Percentiles rank a stretch among this genome's conserved stretches.
These are phyloP conservation scores for Hypotaenidia philippensis DNA, from an alignment of 2,797 vertebrate genomes.

Conservation along the genomic window DNA sequence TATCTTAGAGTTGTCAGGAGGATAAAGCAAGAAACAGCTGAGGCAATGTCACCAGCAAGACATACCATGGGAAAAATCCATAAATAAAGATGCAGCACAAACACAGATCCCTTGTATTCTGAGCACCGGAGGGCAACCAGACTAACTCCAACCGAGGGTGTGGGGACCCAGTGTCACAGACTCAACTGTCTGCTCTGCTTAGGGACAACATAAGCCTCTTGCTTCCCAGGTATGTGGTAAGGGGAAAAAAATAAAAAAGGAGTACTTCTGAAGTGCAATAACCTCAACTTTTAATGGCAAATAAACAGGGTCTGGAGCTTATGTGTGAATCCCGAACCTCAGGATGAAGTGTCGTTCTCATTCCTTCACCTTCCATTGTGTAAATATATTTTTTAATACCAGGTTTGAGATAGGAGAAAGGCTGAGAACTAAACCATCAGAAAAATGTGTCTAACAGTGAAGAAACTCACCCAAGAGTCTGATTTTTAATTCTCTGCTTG, in stretches of 20 bases:
- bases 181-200: neutral
- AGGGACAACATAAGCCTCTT: neutral
- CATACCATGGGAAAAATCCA: neutral
- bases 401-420: neutral
- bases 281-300: neutral
- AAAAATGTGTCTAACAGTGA: neutral
- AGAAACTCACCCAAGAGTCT: neutral
- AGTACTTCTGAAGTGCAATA: neutral
- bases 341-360: neutral
- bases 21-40: conserved; percentile 27
- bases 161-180: neutral
- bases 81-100: neutral
- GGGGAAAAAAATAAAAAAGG: neutral
- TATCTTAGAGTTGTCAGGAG: conserved; percentile 8
- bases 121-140: neutral
- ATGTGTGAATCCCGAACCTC: neutral
- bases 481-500: conserved; percentile 27
- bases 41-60: neutral
- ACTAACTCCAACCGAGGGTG: neutral
- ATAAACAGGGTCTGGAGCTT: neutral
- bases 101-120: neutral
- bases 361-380: neutral
- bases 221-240: neutral
- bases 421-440: neutral
- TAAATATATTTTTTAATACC: neutral